These are phyloP conservation scores for Epinephelus lanceolatus DNA, from an alignment of 2,113 vertebrate species.

Conservation along the genomic window DNA sequence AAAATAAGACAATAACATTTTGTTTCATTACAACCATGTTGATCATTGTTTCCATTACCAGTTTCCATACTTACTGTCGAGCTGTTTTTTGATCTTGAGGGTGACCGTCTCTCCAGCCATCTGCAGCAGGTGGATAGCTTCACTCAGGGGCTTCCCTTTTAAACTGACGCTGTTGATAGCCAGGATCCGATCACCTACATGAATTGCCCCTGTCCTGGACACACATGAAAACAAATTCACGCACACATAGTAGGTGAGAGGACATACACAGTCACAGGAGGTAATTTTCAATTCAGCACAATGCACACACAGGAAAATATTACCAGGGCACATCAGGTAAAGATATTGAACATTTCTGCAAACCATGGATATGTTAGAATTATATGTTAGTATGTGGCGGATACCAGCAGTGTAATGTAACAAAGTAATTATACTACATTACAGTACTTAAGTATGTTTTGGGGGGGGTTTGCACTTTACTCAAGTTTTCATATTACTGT, in stretches of 20 bases:
- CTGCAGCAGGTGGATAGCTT: constrained; percentile 97
- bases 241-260: neutral
- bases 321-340: too few species aligned
- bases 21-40: neutral
- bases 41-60: neutral
- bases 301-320: neutral
- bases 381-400: too few species aligned
- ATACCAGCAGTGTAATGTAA: too few species aligned
- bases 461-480: too few species aligned
- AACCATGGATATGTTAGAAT: too few species aligned
- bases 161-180: constrained; percentile 96
- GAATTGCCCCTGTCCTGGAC: constrained; percentile 94
- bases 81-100: constrained; percentile 96
- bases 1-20: neutral
- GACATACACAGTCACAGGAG: too few species aligned
- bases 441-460: too few species aligned
- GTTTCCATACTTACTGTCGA: constrained; percentile 86
- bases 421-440: too few species aligned
- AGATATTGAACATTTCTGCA: too few species aligned
- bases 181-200: constrained; percentile 94
- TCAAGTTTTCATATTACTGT: too few species aligned
- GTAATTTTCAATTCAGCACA: neutral
- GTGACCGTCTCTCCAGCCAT: constrained; percentile 97
- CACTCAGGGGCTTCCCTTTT: constrained; percentile 95
- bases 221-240: constrained; percentile 9